Conservation (phyloP, 1,140 invertebrate species). For the Bursaphelenchus mucronatus region DNA sequence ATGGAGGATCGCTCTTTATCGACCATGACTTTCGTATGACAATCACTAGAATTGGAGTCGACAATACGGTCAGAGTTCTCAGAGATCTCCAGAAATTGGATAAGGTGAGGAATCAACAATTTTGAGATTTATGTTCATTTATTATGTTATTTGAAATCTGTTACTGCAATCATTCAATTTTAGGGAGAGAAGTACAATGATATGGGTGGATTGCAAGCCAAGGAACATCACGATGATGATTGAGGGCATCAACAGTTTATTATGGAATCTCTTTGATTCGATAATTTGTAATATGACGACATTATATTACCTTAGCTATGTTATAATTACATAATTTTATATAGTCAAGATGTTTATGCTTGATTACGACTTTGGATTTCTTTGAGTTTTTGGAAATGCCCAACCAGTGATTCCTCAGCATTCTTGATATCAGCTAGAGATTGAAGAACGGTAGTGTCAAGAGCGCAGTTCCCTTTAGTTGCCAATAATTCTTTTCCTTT, state of each 20-base stretch:
- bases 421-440: slow-evolving; percentile 29
- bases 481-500: slow-evolving; percentile 48
- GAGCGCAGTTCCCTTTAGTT: slow-evolving; percentile 58
- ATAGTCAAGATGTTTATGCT: neutral
- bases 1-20: slow-evolving; percentile 15
- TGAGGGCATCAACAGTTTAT: too few species aligned
- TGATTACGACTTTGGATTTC: neutral
- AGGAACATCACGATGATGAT: too few species aligned
- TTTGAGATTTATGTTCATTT: neutral
- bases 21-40: slow-evolving; percentile 15
- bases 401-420: slow-evolving; percentile 35
- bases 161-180: too few species aligned
- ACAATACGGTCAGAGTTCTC: slow-evolving; percentile 1
- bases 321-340: too few species aligned
- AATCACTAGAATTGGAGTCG: slow-evolving; percentile 28
- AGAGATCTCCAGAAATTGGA: slow-evolving; percentile 25
- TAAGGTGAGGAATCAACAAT: slow-evolving; percentile 5
- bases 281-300: too few species aligned
- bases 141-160: too few species aligned
- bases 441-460: slow-evolving; percentile 41
- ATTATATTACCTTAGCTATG: too few species aligned
- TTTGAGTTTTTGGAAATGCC: slow-evolving; percentile 28
- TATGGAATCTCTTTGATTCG: too few species aligned
- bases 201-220: too few species aligned
- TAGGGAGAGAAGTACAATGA: too few species aligned